Evolutionary conservation across 2,113 vertebrate genomes (phyloP).

Genomic region (Rafetus swinhoei): DNA sequence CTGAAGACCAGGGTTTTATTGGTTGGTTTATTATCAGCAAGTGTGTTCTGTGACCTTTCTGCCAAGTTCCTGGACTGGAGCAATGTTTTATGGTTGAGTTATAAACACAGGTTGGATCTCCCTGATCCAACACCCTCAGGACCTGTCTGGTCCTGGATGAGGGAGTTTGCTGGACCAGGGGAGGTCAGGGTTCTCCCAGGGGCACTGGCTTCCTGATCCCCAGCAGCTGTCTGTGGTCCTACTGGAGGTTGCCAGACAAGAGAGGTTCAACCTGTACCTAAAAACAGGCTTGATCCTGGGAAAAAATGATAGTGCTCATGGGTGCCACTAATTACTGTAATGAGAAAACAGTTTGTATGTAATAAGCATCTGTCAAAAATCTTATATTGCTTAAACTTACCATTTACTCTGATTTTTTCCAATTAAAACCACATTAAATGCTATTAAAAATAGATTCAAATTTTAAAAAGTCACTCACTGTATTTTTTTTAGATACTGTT

Average conservation of each 20-base stretch:
- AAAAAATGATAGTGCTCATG: neutral
- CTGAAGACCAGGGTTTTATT: neutral
- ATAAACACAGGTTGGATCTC: neutral
- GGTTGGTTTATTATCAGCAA: neutral
- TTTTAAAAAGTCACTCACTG: conserved; percentile 68
- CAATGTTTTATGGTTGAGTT: neutral
- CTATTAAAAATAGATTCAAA: neutral
- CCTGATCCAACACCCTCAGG: too few relatives aligned
- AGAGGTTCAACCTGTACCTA: neutral
- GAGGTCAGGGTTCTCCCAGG: too few relatives aligned
- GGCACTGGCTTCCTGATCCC: too few relatives aligned
- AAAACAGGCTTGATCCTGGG: neutral
- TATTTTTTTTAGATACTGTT: conserved; percentile 79
- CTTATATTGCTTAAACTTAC: neutral
- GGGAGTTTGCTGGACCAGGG: too few relatives aligned
- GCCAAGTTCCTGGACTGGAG: neutral
- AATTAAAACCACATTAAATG: conserved; percentile 5
- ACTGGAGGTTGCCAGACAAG: too few relatives aligned
- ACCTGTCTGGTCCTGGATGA: too few relatives aligned
- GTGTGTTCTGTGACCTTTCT: neutral
- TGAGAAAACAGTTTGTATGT: neutral
- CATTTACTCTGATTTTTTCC: neutral
- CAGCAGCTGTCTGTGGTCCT: too few relatives aligned
- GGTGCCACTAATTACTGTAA: neutral
- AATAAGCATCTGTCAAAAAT: neutral